phyloP scores from a whole-genome alignment of 2,113 vertebrate species.

The Malurus melanocephalus region DNA sequence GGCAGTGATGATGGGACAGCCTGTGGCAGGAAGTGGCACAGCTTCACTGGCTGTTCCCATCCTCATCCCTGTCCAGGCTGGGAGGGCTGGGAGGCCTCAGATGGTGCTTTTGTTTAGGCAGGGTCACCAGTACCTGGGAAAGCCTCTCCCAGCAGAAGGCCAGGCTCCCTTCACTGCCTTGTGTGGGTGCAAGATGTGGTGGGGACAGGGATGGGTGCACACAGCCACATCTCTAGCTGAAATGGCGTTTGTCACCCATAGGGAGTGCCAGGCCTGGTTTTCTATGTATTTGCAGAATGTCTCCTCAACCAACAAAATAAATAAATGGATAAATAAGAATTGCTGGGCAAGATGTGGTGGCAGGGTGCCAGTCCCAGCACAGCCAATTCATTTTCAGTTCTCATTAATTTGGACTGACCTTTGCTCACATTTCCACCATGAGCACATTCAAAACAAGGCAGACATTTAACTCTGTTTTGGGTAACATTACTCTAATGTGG shows the following conservation, averaged over 20 bases:
- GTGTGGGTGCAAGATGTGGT: background rate
- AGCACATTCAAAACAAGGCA: constrained; percentile 64
- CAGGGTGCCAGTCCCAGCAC: constrained; percentile 12
- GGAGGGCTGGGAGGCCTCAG: background rate
- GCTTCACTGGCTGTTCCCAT: background rate
- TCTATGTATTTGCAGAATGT: constrained; percentile 10
- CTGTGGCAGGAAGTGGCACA: rapidly evolving
- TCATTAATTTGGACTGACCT: constrained; percentile 62
- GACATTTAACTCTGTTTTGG: constrained; percentile 74
- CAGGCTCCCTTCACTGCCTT: background rate
- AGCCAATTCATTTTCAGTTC: constrained; percentile 59
- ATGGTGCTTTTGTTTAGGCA: background rate
- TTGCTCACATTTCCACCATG: constrained; percentile 56
- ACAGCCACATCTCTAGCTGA: background rate
- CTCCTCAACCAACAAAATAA: constrained; percentile 26
- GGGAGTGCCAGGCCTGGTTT: background rate
- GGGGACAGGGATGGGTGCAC: background rate
- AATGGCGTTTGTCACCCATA: rapidly evolving
- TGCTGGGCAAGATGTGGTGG: background rate
- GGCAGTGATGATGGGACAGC: background rate
- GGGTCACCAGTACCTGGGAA: too few species aligned
- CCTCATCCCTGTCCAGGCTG: background rate
- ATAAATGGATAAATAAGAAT: constrained; percentile 22
- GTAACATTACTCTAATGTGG: constrained; percentile 69
- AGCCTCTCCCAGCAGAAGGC: rapidly evolving